Evolutionary conservation across 2,888 invertebrate species (phyloP), one percentile per base, ranked within the genome.

Genomic region (Idaea straminata): DNA sequence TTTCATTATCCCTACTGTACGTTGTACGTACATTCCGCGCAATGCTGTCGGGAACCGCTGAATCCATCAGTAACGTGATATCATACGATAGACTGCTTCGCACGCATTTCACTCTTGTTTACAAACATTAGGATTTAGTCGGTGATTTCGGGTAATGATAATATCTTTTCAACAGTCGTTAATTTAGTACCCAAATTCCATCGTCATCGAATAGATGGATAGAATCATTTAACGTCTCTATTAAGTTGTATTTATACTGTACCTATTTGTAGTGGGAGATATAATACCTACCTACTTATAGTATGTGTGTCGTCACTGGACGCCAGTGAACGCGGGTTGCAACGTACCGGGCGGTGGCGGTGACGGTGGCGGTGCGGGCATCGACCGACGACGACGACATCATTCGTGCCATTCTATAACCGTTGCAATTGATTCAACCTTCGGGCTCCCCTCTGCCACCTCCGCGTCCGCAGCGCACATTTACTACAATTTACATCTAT

Each of bases 1-100:
- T 78, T 84, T 82, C 72, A 67, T 71, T 72, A 77, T 73, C 15
- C 58, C 58, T 16, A 15, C 58, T 5, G 16, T 16, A 59, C 15
- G 15, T 59, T 15, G 16, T 6, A 15, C 4, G 15, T 15, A 15
- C 16, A 59, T 16, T 16, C 58, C 58, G 15, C 58, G 15, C 16
- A 15, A 15, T 59, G 4, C 15, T 15, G 15, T 5, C 58, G 5
- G 7, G 15, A 59, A 4, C 57, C 57, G 10, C 57, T 57, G 57
- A 57, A 57, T 15, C 25, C 25, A 25, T 25, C 25, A 25, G 25
- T 25, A 25, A 25, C 25, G 25, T 25, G 25, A 25, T 25, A 25
- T n/a, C n/a, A n/a, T 25, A 25, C 25, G 25, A 25, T 25, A 25
- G 25, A 25, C 25, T 25, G 25, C 25, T 25, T 25, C 47, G 10